A percentile compares a stretch with the other conserved stretches of the same genome.
Evolutionary conservation across 2,888 invertebrate genomes (phyloP).

Genomic region (Calameuta pallipes): DNA sequence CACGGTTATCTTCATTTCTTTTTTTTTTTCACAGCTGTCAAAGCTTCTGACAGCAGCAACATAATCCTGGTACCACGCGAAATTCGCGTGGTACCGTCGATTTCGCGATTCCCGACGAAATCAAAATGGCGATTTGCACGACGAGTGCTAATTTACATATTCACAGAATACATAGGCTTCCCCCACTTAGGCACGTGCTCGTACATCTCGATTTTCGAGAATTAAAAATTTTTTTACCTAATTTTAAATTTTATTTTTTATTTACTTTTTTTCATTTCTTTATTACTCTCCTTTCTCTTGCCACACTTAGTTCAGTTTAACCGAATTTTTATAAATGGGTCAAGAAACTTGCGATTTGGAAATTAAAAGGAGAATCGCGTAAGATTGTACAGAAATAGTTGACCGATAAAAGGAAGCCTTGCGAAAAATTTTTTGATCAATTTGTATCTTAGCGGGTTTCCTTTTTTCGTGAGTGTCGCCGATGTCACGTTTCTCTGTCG

Average conservation of each 20-base stretch:
- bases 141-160: conserved; percentile 1
- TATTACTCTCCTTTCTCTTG: conserved; percentile 10
- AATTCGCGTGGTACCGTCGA: neutral
- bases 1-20: neutral
- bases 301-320: conserved; percentile 16
- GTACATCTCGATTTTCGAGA: neutral
- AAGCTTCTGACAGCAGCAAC: neutral
- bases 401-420: neutral
- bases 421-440: neutral
- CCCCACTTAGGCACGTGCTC: neutral
- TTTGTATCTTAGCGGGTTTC: neutral
- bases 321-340: neutral
- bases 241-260: conserved; percentile 8
- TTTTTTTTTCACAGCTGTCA: neutral
- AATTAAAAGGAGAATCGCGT: neutral
- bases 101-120: neutral
- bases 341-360: neutral
- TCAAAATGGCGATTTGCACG: conserved; percentile 1
- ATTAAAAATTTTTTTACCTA: neutral
- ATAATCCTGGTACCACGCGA: neutral
- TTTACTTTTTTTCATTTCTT: conserved; percentile 7
- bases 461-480: neutral
- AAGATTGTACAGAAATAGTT: neutral
- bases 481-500: no score
- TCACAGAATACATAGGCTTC: neutral